Conservation (phyloP, 2,113 vertebrate genomes). For the Corynorhinus townsendii region DNA sequence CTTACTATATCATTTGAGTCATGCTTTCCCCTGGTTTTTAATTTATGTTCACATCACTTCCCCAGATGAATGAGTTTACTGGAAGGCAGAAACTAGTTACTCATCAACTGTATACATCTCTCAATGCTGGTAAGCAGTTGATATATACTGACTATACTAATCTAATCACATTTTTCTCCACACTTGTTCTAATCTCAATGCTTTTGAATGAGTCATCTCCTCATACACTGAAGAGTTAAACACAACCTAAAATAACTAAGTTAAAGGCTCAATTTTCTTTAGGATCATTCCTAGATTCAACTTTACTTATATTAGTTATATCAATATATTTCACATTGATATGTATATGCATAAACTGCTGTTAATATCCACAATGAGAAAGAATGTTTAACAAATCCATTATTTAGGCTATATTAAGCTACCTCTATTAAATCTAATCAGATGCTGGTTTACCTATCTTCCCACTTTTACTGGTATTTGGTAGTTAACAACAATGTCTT, state of each 20-base stretch:
- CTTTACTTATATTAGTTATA: neutral
- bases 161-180: neutral
- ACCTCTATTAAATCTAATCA: neutral
- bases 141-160: neutral
- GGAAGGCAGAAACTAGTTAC: conserved; percentile 24
- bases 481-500: conserved; percentile 8
- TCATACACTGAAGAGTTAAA: neutral
- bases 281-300: neutral
- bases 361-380: neutral
- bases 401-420: neutral
- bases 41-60: neutral
- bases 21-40: neutral
- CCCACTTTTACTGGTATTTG: neutral
- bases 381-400: neutral
- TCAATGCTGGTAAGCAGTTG: neutral
- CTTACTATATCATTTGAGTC: conserved; percentile 8
- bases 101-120: neutral
- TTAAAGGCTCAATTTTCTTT: neutral
- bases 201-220: conserved; percentile 6
- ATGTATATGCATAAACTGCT: neutral
- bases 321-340: neutral
- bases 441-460: neutral
- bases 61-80: conserved; percentile 5
- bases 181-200: neutral
- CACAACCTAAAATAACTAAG: neutral